These are phyloP conservation scores for Drosophila bocki DNA, from an alignment of 1,140 invertebrate species.

Conservation along the genomic window DNA sequence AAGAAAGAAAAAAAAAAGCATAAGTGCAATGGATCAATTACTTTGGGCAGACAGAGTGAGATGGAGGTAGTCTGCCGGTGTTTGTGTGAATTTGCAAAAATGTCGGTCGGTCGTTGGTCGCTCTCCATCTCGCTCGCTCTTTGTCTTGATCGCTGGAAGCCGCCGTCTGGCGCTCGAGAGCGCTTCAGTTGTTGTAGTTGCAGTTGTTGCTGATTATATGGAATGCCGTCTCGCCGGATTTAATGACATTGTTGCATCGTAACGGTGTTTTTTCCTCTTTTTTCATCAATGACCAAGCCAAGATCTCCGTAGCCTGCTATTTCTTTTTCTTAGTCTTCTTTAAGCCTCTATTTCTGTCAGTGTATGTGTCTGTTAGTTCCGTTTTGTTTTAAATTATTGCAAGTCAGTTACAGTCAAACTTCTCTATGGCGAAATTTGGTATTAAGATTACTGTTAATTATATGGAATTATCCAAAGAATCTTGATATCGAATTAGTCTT, in stretches of 20 bases:
- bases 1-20: conserved; percentile 39
- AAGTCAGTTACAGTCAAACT: conserved; percentile 6
- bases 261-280: conserved; percentile 59
- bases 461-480: not conserved
- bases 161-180: conserved; percentile 33
- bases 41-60: conserved; percentile 54
- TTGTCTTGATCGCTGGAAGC: conserved; percentile 6
- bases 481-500: too few relatives aligned
- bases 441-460: not conserved
- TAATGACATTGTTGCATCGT: conserved; percentile 76
- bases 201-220: conserved; percentile 70
- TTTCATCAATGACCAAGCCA: conserved; percentile 70
- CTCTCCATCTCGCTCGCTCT: conserved; percentile 9
- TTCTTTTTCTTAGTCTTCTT: not conserved
- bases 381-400: conserved; percentile 48
- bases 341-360: conserved; percentile 22
- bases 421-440: not conserved
- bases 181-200: conserved; percentile 12
- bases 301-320: conserved; percentile 20
- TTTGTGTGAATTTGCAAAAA: conserved; percentile 66
- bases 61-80: conserved; percentile 41
- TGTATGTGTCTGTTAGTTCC: conserved; percentile 49
- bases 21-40: conserved; percentile 81
- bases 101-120: conserved; percentile 76
- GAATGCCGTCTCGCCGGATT: conserved; percentile 81